phyloP scores from a whole-genome alignment of 2,797 vertebrate species.

The Valencia hispanica region DNA sequence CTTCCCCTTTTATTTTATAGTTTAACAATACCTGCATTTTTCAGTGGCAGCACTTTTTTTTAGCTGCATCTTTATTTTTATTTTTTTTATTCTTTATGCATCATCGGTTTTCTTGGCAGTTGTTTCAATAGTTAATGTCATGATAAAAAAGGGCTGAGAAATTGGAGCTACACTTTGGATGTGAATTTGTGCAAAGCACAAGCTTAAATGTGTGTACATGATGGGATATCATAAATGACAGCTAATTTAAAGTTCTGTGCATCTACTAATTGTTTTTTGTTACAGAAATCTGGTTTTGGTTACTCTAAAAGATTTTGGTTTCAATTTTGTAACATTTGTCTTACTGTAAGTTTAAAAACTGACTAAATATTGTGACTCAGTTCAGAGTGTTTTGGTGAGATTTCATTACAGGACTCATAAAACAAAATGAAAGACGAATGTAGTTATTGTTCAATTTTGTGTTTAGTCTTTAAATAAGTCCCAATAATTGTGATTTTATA shows the following conservation, averaged over 20 bases:
- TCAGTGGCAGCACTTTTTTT: slow-evolving; percentile 75
- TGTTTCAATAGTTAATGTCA: slow-evolving; percentile 79
- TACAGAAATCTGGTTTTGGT: background rate
- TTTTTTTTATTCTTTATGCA: slow-evolving; percentile 47
- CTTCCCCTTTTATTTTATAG: slow-evolving; percentile 38
- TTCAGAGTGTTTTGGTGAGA: background rate
- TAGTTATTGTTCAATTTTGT: background rate
- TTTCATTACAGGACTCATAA: background rate
- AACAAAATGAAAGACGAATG: background rate
- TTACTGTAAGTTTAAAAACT: background rate
- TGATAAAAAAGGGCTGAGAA: slow-evolving; percentile 68
- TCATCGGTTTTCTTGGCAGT: slow-evolving; percentile 76
- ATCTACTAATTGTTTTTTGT: background rate
- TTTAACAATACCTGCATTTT: slow-evolving; percentile 83
- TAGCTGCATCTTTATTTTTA: slow-evolving; percentile 70
- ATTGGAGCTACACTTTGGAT: slow-evolving; percentile 18
- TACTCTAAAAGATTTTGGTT: background rate
- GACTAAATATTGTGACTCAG: background rate
- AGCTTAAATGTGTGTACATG: background rate
- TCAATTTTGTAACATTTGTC: background rate
- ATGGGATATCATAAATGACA: background rate
- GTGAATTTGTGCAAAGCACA: slow-evolving; percentile 25
- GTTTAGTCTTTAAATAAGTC: background rate
- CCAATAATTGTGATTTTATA: background rate
- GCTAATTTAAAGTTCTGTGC: background rate